Evolutionary conservation across 2,888 invertebrate genomes (phyloP), one percentile per base, ranked within the genome.

Genomic region (Teleiodes luculella): DNA sequence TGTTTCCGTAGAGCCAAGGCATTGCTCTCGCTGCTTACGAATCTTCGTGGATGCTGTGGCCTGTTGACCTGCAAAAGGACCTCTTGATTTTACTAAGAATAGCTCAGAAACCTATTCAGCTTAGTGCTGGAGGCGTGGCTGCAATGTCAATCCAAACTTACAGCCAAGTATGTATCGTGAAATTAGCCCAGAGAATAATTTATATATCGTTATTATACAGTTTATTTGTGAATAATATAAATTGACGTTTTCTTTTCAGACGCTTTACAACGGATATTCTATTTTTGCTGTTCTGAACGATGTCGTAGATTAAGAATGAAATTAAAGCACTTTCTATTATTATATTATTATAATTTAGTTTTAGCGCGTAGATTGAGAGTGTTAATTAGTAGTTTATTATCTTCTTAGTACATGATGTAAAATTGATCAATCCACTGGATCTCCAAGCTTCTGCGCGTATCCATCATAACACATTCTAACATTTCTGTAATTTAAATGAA

Each of bases 191-290:
- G 24, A 24, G 24, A 24, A 24, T 4, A 24, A 24, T 6, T 24
- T 24, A 6, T 3, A 6, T 24, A 24, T 24, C 24, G n/a, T n/a
- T n/a, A n/a, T 24, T 24, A 24, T 24, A 24, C 3, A 6, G 3
- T 24, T 24, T 24, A 24, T 24, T 24, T n/a, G n/a, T n/a, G n/a
- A n/a, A n/a, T n/a, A n/a, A n/a, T n/a, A n/a, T 11, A 33, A 7
- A 33, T 4, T 14, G 7, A 3, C 7, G 4, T 13, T 37, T 14
- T 14, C 36, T 39, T 39, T 39, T 18, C 39, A 39, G 39, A 78
- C 80, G 0, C 72, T 86, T n/a, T 85, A 83, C 69, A 85, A 86
- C 45, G 86, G 84, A 5, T 87, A 87, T 57, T 83, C 86, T 1
- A 76, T 86, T 51, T 87, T 83, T 59, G 81, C 87, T 7, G 83